Conservation (phyloP, 2,888 invertebrate genomes). For the Dolichopus griseipennis region DNA sequence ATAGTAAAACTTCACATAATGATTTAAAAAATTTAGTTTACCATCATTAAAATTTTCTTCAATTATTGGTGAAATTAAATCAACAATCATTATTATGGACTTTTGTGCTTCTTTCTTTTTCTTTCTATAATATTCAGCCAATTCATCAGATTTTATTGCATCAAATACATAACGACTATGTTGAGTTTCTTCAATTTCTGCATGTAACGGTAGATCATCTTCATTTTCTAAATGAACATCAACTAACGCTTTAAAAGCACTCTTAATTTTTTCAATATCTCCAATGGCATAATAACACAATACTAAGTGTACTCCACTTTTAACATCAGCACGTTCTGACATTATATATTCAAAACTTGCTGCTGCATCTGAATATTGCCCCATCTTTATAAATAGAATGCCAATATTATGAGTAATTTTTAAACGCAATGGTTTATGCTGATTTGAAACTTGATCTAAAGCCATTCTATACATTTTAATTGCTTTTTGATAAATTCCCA, state of each 20-base stretch:
- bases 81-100: constrained; percentile 75
- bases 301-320: constrained; percentile 80
- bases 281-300: constrained; percentile 81
- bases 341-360: constrained; percentile 97
- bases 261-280: constrained; percentile 87
- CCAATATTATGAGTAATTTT: constrained; percentile 96
- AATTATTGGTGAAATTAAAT: constrained; percentile 78
- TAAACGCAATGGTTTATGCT: constrained; percentile 83
- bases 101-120: constrained; percentile 67
- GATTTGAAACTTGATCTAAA: constrained; percentile 88
- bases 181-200: constrained; percentile 30
- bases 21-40: constrained; percentile 25
- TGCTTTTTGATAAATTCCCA: constrained; percentile 88
- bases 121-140: constrained; percentile 63
- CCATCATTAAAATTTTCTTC: constrained; percentile 61
- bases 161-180: constrained; percentile 60
- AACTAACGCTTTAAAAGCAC: constrained; percentile 80
- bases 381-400: constrained; percentile 88
- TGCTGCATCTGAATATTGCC: constrained; percentile 92
- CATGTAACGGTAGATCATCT: constrained; percentile 64
- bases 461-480: constrained; percentile 98
- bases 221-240: constrained; percentile 77
- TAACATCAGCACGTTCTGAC: constrained; percentile 87
- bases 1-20: constrained; percentile 9
- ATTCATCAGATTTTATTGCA: constrained; percentile 66